phyloP scores from a whole-genome alignment of 2,113 vertebrate genomes.

The Cryptomyrus ogoouensis region DNA sequence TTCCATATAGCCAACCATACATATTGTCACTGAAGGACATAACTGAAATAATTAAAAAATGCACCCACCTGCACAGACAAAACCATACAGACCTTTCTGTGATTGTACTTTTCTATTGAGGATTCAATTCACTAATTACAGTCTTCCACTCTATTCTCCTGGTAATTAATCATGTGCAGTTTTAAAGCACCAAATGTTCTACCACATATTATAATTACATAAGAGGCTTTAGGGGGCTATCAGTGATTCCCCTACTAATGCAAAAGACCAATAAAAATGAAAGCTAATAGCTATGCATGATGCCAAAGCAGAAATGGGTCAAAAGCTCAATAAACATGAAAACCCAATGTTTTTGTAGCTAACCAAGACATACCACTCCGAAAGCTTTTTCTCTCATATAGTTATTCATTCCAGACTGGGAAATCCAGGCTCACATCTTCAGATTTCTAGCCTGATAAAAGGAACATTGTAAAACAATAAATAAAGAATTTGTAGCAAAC shows the following conservation, averaged over 20 bases:
- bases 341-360: not conserved
- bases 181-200: slow-evolving; percentile 5
- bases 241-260: not conserved
- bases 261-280: not conserved
- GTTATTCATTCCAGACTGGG: not conserved
- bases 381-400: not conserved
- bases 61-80: not conserved
- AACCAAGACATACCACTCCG: not conserved
- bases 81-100: slow-evolving; percentile 1
- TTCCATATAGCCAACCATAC: not conserved
- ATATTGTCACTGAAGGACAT: not conserved
- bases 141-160: not conserved
- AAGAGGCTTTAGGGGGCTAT: not conserved
- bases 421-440: not conserved
- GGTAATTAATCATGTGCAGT: slow-evolving; percentile 2
- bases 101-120: not conserved
- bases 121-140: slow-evolving; percentile 9
- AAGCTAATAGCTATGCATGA: not conserved
- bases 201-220: not conserved
- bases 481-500: not conserved
- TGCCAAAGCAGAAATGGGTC: not conserved
- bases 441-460: not conserved
- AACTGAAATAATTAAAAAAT: not conserved
- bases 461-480: not conserved
- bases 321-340: not conserved